Evolutionary conservation across 2,113 vertebrate species (phyloP), one percentile per base, ranked within the genome.

Genomic region (Gadus chalcogrammus): DNA sequence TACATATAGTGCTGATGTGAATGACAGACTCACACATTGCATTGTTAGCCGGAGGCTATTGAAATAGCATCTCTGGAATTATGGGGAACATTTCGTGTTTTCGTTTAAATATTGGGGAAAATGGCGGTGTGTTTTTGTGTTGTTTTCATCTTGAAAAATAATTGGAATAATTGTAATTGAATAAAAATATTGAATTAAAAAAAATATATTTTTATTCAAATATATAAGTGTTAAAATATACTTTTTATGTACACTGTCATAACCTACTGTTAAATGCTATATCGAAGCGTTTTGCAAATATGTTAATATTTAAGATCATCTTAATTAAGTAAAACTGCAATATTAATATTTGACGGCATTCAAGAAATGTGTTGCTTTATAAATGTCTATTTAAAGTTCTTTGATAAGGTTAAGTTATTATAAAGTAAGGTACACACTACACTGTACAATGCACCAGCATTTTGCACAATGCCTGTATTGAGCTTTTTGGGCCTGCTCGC

Each of bases 1-100:
- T 80, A 60, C 75, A 85, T 89, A 76, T 68, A 80, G 72, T 70
- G 66, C 84, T 89, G 76, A 81, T 79, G 80, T 79, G 84, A 84
- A 88, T 83, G 86, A 84, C 80, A 52, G 79, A 71, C 38, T 42
- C 38, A 42, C 38, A 42, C 38, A 11, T 4, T 42, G 6, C 38
- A 5, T 3, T 68, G 61, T 15, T 15, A 48, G 66, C 64, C 60
- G 4, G 3, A 22, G 59, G 59, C 15, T 16, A 17, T 56, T 56
- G 15, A 56, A 15, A 56, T 56, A 56, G 15, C 13, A 16, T 12
- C 55, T 12, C 17, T 11, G 38, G 38, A 42, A 42, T 8, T 42
- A 42, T 42, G 38, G 5, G 38, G 38, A 42, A 42, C 38, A 4
- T 42, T 42, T 42, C 38, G 11, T 42, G 11, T 8, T 42, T 42